phyloP scores from a whole-genome alignment of 1,140 invertebrate genomes.

The Drepana arcuata region DNA sequence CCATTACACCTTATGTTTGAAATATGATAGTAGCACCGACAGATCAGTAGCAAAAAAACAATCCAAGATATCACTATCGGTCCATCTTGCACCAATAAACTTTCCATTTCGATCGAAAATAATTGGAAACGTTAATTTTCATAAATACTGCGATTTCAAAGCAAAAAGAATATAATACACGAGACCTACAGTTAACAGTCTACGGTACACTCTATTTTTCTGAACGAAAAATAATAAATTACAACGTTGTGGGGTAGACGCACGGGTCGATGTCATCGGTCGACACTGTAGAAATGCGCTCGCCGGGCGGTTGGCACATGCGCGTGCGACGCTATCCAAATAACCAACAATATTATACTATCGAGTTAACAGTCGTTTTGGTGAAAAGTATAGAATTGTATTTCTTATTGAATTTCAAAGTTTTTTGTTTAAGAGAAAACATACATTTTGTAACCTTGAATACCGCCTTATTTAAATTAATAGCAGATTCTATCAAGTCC shows the following conservation, averaged over 20 bases:
- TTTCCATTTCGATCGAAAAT: slow-evolving; percentile 30
- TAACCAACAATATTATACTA: slow-evolving; percentile 25
- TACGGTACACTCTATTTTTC: slow-evolving; percentile 4
- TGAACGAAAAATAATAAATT: slow-evolving; percentile 10
- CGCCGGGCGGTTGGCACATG: slow-evolving; percentile 50
- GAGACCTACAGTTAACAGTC: slow-evolving; percentile 6
- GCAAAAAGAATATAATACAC: slow-evolving; percentile 3
- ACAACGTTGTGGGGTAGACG: slow-evolving; percentile 42
- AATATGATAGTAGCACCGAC: slow-evolving; percentile 56
- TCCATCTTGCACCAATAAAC: slow-evolving; percentile 44
- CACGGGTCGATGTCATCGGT: slow-evolving; percentile 51
- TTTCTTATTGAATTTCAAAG: not conserved
- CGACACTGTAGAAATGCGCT: slow-evolving; percentile 62
- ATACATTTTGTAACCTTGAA: slow-evolving; percentile 12
- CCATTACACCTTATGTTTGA: slow-evolving; percentile 21
- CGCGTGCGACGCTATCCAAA: slow-evolving; percentile 44
- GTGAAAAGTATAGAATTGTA: slow-evolving; percentile 4
- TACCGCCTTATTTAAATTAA: too few species aligned
- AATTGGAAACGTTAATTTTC: too few species aligned
- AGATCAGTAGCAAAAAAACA: slow-evolving; percentile 56
- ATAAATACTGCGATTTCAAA: too few species aligned
- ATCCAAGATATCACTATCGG: slow-evolving; percentile 59
- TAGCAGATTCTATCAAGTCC: too few species aligned
- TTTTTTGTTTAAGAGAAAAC: slow-evolving; percentile 1
- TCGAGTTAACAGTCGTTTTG: slow-evolving; percentile 20